Base-by-base conservation (phyloP, 2,113 vertebrate species). In the Toxostoma redivivum region DNA sequence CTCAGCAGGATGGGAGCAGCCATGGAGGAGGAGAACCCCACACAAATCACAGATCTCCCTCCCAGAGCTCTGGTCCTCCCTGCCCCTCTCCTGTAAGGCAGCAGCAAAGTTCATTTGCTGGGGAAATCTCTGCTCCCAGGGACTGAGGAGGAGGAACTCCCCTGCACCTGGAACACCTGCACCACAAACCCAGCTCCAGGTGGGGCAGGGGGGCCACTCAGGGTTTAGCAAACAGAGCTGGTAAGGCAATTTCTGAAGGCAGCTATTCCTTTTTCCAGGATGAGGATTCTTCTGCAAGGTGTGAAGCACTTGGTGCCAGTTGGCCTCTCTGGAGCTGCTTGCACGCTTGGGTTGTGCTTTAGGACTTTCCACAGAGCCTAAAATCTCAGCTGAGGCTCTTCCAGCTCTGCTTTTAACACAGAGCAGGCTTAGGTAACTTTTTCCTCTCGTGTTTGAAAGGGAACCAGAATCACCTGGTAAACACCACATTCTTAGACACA, bases 371-470 rank as follows among this genome's bases (percentile, higher is more conserved):
- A 83, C 45, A 61, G 56, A 48, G 16, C 45, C 69, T 50, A 70
- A 57, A 91, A 35, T 27, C 48, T 53, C 81, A 92, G 71, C 76
- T 31, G 71, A 88, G 77, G 64, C 45, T 57, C 88, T 54, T 67
- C 94, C 94, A 95, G 10, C 67, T 92, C 40, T 50, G 47, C 69
- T 72, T 88, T 81, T 86, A 93, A 71, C 19, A 24, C 62, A 86
- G 38, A 71, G 50, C 81, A 95, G 38, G 31, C 65, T 76, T 47
- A 2, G 15, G 62, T 81, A 87, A 95, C 56, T 89, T 96, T 91
- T 95, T 78, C 94, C 76, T 69, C 44, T 86, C 28, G 9, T 3
- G 33, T 58, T 83, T 78, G 65, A 95, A 57, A 65, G 38, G 35
- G 51, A 86, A 23, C 20, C 81, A 61, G 28, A 85, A 44, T 62